Evolutionary conservation across 2,113 vertebrate species (phyloP).

Genomic region (Silurus asotus): DNA sequence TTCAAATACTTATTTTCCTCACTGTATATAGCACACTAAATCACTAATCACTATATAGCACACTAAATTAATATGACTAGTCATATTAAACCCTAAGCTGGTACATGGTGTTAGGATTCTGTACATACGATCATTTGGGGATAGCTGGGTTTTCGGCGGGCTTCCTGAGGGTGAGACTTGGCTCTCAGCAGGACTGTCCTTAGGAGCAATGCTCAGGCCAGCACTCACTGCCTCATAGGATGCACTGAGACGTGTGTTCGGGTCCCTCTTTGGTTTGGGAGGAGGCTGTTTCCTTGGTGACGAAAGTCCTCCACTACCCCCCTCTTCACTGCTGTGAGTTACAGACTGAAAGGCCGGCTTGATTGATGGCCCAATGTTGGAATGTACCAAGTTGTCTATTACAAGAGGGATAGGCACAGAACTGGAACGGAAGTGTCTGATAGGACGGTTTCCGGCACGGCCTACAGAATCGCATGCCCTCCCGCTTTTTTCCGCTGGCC

Average conservation of each 20-base stretch:
- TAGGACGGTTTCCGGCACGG: slow-evolving; percentile 64
- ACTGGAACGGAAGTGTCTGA: slow-evolving; percentile 80
- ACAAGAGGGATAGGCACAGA: slow-evolving; percentile 76
- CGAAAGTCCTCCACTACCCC: slow-evolving; percentile 66
- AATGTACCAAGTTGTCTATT: slow-evolving; percentile 78
- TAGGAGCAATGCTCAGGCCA: slow-evolving; percentile 82
- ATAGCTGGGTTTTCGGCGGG: slow-evolving; percentile 71
- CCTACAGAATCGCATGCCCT: slow-evolving; percentile 70
- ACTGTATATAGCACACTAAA: too few species aligned
- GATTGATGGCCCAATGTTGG: slow-evolving; percentile 72
- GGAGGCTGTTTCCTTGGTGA: slow-evolving; percentile 97
- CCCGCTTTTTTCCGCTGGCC: slow-evolving; percentile 77
- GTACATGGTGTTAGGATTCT: background rate
- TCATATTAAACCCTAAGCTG: background rate
- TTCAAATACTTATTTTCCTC: too few species aligned
- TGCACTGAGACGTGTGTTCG: slow-evolving; percentile 91
- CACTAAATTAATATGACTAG: too few species aligned
- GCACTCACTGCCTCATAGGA: slow-evolving; percentile 94
- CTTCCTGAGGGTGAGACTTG: slow-evolving; percentile 71
- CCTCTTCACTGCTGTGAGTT: slow-evolving; percentile 79
- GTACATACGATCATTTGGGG: slow-evolving; percentile 71
- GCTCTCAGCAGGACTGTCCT: slow-evolving; percentile 83
- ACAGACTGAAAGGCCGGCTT: slow-evolving; percentile 82
- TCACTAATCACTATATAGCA: too few species aligned
- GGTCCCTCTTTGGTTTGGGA: slow-evolving; percentile 96